These are phyloP conservation scores for Chelonia mydas DNA, from an alignment of 2,797 vertebrate genomes.

Conservation along the genomic window DNA sequence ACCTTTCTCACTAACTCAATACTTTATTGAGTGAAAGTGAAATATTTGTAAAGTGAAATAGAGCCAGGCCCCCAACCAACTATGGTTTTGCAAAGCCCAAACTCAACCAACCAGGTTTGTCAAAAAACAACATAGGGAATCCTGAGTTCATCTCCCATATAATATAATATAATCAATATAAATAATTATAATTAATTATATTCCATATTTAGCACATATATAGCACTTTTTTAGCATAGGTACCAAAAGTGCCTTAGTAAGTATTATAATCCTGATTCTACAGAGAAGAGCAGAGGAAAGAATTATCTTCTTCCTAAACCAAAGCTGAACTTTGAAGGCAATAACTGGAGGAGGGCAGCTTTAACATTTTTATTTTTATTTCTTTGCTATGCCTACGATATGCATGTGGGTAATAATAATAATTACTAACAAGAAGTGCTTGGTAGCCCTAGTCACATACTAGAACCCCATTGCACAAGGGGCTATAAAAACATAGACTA, in stretches of 20 bases:
- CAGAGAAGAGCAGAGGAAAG: not conserved
- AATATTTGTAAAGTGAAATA: not conserved
- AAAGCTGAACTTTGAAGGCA: not conserved
- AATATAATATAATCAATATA: too few relatives aligned
- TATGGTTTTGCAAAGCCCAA: not conserved
- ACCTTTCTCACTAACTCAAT: not conserved
- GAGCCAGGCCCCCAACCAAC: not conserved
- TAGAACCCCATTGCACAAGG: not conserved
- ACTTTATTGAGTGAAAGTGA: too few relatives aligned
- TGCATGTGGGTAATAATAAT: not conserved
- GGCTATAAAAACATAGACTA: not conserved
- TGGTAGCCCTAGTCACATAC: not conserved
- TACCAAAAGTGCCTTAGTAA: not conserved
- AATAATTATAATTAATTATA: not conserved
- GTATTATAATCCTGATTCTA: not conserved
- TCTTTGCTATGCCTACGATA: not conserved
- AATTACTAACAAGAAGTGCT: not conserved
- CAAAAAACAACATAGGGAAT: not conserved
- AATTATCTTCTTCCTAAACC: not conserved
- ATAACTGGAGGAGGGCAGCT: not conserved
- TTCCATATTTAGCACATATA: not conserved
- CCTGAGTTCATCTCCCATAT: not conserved
- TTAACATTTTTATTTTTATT: too few relatives aligned
- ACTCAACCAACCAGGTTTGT: not conserved
- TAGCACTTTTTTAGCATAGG: not conserved